Percentiles rank a stretch among this genome's conserved stretches.
Evolutionary conservation across 2,113 vertebrate species (phyloP).

Genomic region (Colinus virginianus): DNA sequence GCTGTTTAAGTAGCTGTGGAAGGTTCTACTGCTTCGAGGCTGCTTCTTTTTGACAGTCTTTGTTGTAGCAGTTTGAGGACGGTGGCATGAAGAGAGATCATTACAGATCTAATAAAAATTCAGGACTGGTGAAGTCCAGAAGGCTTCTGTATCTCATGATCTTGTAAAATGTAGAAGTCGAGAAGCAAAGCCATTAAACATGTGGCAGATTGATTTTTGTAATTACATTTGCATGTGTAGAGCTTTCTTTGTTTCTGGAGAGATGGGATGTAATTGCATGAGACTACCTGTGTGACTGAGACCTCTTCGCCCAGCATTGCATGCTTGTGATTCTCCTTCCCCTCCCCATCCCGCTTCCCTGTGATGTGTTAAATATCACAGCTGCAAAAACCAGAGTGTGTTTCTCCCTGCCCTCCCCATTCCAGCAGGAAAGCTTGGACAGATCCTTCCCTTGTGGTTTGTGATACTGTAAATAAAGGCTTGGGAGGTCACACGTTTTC

Average conservation of each 20-base stretch:
- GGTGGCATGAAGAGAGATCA: background rate
- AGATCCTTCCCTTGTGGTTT: constrained; percentile 51
- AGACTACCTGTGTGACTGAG: background rate
- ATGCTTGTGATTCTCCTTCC: background rate
- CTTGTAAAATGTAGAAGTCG: background rate
- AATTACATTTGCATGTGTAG: background rate
- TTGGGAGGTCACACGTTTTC: constrained; percentile 57
- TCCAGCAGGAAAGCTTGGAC: constrained; percentile 34
- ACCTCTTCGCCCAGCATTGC: background rate
- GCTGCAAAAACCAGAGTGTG: background rate
- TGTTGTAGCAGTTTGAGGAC: background rate
- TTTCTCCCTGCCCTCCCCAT: constrained; percentile 6
- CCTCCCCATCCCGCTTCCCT: background rate
- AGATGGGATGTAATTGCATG: background rate
- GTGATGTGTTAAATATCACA: constrained; percentile 64
- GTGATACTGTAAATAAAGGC: constrained; percentile 63
- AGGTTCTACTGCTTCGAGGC: background rate
- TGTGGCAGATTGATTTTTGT: background rate
- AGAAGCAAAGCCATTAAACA: background rate
- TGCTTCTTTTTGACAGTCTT: constrained; percentile 16
- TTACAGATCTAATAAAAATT: background rate
- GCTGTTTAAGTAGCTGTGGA: background rate
- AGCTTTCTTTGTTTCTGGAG: constrained; percentile 10
- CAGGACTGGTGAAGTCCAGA: background rate
- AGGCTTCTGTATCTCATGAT: background rate